Evolutionary conservation across 2,888 invertebrate species (phyloP), one percentile per base, ranked within the genome.

Genomic region (Julus scandinavius): DNA sequence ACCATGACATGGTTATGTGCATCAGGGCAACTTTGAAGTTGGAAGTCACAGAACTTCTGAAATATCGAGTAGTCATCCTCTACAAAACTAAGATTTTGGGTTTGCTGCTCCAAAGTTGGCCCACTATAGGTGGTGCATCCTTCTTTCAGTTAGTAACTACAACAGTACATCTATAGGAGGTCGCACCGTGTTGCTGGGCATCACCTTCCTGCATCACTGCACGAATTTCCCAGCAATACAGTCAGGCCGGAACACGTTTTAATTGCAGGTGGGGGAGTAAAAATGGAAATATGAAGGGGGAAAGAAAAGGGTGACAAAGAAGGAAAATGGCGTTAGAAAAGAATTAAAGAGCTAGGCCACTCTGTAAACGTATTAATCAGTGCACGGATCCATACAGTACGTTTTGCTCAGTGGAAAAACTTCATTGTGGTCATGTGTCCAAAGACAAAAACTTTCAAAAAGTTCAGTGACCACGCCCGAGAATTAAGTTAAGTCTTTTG

Each of bases 171-270:
- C 29, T 50, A 13, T 54, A 54, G 54, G 54, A 54, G 54, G 54
- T 54, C 54, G 54, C 54, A 54, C 54, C 13, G 54, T 54, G 54
- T 54, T 54, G 54, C 15, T 54, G 15, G 15, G 54, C 17, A 54
- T 13, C 54, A 54, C 54, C 54, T 54, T 54, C 54, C 54, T 54
- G 54, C 54, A 54, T 54, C 54, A 54, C 54, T 54, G 54, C 54
- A 54, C 54, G 54, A 54, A 54, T 54, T 54, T 54, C 54, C 54
- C 54, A 54, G 54, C 54, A 54, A 54, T 54, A 54, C 54, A 54
- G 45, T 45, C 45, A 45, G 54, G 13, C 54, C 54, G 54, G 54
- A 54, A 54, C 54, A 54, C 13, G 54, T 54, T 54, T 54, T 54
- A 54, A 54, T 54, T 54, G 3, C 54, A 54, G 54, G 54, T 54